Evolutionary conservation across 2,888 invertebrate genomes (phyloP).

Genomic region (Galeopsomyia nigrocyanea): DNA sequence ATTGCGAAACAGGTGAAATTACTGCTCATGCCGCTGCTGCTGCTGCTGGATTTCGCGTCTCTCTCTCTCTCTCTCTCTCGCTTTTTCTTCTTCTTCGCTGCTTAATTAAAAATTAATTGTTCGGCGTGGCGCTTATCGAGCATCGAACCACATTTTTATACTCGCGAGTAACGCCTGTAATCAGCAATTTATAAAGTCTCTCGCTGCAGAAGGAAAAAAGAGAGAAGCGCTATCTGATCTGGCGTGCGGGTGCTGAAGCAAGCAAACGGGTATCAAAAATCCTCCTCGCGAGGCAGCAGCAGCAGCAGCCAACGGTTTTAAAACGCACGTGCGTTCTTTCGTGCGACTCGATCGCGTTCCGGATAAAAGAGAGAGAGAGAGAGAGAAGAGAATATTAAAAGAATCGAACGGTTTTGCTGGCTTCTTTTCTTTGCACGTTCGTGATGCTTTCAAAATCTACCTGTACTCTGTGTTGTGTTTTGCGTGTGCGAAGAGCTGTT

Average conservation of each 20-base stretch:
- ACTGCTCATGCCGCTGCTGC: neutral
- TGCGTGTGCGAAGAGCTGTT: too few species aligned
- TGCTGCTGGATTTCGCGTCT: neutral
- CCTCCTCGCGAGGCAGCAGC: neutral
- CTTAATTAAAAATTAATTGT: too few species aligned
- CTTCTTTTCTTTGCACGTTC: too few species aligned
- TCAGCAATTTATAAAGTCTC: constrained; percentile 38
- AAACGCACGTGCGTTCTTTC: neutral
- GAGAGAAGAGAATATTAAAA: constrained; percentile 15
- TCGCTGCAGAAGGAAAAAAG: neutral
- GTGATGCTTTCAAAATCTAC: too few species aligned
- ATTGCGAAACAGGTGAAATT: too few species aligned
- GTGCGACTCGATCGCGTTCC: constrained; percentile 4
- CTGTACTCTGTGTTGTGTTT: too few species aligned
- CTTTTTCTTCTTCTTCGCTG: neutral
- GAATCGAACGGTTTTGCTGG: neutral
- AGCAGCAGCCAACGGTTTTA: neutral
- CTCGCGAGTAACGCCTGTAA: constrained; percentile 26
- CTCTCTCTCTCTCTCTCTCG: too few species aligned
- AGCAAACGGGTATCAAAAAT: constrained; percentile 16
- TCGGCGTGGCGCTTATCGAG: constrained; percentile 30
- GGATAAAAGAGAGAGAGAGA: neutral
- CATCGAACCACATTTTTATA: constrained; percentile 30
- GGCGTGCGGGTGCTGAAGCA: constrained; percentile 18
- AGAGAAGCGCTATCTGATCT: constrained; percentile 24